These are phyloP conservation scores for Rapana venosa DNA, from an alignment of 2,888 invertebrate species.

Conservation along the genomic window DNA sequence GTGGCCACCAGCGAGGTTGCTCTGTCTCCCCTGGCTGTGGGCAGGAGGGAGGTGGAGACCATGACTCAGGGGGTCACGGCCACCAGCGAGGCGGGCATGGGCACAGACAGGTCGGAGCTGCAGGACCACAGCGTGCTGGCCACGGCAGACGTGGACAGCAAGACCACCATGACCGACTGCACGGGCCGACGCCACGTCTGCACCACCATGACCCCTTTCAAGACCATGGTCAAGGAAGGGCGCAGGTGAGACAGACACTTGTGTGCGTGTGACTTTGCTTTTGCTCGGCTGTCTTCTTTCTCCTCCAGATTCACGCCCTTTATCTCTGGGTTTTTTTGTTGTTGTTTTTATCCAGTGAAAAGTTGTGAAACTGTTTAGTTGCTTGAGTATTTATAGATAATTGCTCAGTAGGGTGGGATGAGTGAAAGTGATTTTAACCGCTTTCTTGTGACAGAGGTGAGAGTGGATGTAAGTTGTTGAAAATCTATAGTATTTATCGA, in stretches of 20 bases:
- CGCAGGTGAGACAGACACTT: slow-evolving; percentile 47
- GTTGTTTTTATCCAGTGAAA: not conserved
- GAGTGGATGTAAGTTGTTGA: too few relatives aligned
- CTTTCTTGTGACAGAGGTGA: too few relatives aligned
- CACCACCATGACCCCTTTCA: slow-evolving; percentile 66
- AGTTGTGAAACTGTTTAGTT: not conserved
- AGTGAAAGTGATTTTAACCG: too few relatives aligned
- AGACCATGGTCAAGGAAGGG: slow-evolving; percentile 56
- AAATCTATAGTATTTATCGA: too few relatives aligned
- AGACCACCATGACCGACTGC: slow-evolving; percentile 58
- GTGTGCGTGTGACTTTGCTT: not conserved
- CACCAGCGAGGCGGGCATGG: slow-evolving; percentile 40
- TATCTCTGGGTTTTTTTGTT: not conserved
- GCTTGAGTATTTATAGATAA: too few relatives aligned
- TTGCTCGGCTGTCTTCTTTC: not conserved
- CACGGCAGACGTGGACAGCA: slow-evolving; percentile 37
- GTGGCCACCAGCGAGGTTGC: slow-evolving; percentile 7
- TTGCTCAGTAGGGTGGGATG: too few relatives aligned
- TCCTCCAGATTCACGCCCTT: not conserved
- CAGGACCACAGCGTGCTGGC: slow-evolving; percentile 47
- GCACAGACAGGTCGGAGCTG: slow-evolving; percentile 38
- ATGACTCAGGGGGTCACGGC: slow-evolving; percentile 5
- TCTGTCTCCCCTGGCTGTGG: slow-evolving; percentile 10
- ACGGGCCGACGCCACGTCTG: slow-evolving; percentile 47
- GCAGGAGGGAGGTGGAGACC: slow-evolving; percentile 8